Conservation (phyloP, 2,113 vertebrate genomes). For the Prochilodus magdalenae region DNA sequence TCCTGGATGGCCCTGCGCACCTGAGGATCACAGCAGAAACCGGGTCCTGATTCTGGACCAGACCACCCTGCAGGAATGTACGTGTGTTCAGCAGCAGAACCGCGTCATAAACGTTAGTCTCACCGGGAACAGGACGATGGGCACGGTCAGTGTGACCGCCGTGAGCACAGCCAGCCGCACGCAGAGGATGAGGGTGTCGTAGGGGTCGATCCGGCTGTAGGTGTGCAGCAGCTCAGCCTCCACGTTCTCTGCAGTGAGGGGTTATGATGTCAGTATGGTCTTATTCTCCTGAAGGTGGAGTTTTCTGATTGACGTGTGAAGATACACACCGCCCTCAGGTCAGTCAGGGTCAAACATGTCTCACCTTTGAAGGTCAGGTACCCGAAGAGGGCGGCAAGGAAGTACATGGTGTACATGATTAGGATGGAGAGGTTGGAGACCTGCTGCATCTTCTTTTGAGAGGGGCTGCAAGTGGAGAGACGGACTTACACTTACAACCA, state of each 20-base stretch:
- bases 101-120: constrained; percentile 56
- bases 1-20: constrained; percentile 95
- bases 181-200: constrained; percentile 91
- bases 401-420: constrained; percentile 98
- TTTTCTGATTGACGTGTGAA: too few species aligned
- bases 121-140: constrained; percentile 96
- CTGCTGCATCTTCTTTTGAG: constrained; percentile 92
- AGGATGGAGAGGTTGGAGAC: constrained; percentile 94
- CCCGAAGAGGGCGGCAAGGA: constrained; percentile 95
- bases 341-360: constrained; percentile 45
- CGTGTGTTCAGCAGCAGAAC: too few species aligned
- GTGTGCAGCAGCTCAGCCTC: constrained; percentile 96
- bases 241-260: constrained; percentile 76
- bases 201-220: constrained; percentile 89
- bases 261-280: too few species aligned
- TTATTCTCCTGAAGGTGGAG: too few species aligned
- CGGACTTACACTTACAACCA: too few species aligned
- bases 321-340: background rate
- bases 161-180: constrained; percentile 95
- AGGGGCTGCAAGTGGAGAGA: constrained; percentile 78
- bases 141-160: constrained; percentile 94
- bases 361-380: constrained; percentile 98
- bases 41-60: too few species aligned
- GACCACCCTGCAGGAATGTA: too few species aligned
- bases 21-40: constrained; percentile 66